Base-by-base conservation (phyloP, 2,113 vertebrate species). In the Syngnathoides biaculeatus region DNA sequence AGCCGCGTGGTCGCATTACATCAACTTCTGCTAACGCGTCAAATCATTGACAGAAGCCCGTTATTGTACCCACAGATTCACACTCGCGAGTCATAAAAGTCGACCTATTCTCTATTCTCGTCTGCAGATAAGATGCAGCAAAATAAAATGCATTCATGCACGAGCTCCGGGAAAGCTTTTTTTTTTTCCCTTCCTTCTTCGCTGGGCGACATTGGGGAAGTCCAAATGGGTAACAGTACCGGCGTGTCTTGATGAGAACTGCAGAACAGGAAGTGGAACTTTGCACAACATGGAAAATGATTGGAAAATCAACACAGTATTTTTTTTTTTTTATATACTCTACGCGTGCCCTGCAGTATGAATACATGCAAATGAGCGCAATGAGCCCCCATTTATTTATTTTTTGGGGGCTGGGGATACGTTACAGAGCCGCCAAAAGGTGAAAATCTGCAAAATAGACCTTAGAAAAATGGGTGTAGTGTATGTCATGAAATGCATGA, bases 31-130 rank as follows among this genome's bases (percentile, higher is more conserved):
- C 40, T 43, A 43, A 62, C 60, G 24, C 14, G 40, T 14, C 40
- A 47, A 64, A 73, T 60, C n/a, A 42, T 64, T 71, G 68, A 67
- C 55, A 64, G 48, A 1, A 45, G 15, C 26, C 14, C 62, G 62
- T 68, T 4, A 66, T 74, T 38, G 24, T 24, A 14, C 10, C 1
- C 10, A n/a, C 15, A 35, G 5, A 12, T 26, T 62, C 39, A 24
- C 40, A 43, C 60, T 27, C 43, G 14, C 60, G 15, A 17, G 55
- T 27, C 14, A 17, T 13, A 26, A 26, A 26, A 15, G 11, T 1
- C 52, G 22, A 26, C 53, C n/a, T 42, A 3, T 40, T 42, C 13
- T 13, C n/a, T 7, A 24, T 24, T 62, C n/a, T 17, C 8, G n/a
- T 24, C 40, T 22, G 60, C 13, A 17, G 39, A 62, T 62, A 62